Conservation (phyloP, 2,888 invertebrate genomes). For the Omphaloscelis lunosa region DNA sequence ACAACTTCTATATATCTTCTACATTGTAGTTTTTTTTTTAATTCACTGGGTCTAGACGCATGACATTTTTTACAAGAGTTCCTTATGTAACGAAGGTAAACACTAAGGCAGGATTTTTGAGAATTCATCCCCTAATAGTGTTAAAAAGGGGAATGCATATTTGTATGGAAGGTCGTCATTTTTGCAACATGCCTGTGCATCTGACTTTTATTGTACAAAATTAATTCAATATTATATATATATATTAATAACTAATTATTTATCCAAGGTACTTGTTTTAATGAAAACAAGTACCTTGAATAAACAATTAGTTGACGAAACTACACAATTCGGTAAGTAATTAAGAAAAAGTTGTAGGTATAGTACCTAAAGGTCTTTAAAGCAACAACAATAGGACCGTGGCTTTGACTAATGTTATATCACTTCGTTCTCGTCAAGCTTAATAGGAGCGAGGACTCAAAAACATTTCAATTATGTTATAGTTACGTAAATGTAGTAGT, state of each 20-base stretch:
- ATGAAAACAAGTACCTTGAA: neutral
- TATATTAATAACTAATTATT: no score
- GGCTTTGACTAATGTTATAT: conserved; percentile 3
- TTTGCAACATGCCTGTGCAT: neutral
- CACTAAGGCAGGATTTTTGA: neutral
- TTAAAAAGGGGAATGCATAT: neutral
- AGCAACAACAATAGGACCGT: neutral
- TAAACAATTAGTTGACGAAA: neutral
- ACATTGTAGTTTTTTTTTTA: no score
- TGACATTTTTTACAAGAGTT: neutral
- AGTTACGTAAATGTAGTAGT: neutral
- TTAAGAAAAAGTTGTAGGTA: neutral
- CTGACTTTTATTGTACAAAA: neutral
- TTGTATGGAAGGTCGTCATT: neutral
- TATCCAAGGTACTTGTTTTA: no score
- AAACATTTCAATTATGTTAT: neutral
- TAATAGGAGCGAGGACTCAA: neutral
- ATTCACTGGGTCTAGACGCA: neutral
- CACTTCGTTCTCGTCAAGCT: neutral
- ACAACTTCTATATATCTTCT: no score
- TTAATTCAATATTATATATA: no score
- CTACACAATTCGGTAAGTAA: neutral
- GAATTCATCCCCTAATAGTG: neutral
- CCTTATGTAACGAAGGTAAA: neutral
- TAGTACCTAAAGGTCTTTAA: neutral